A percentile compares a stretch with the other conserved stretches of the same genome.
Evolutionary conservation across 1,140 invertebrate genomes (phyloP).

Genomic region (Microplitis demolitor): DNA sequence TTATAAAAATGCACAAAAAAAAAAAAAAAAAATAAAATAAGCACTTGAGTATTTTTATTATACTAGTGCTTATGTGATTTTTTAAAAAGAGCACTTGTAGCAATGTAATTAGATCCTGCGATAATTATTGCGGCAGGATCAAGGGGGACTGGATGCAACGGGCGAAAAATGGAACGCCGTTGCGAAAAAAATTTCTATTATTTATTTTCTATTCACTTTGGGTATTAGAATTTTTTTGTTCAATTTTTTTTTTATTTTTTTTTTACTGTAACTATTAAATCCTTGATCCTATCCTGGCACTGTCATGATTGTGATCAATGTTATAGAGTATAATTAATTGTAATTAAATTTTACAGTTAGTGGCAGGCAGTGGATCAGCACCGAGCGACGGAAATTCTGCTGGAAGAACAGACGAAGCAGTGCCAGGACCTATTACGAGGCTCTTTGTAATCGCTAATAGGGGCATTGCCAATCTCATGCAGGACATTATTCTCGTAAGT

Average conservation of each 20-base stretch:
- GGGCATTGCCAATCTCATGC: constrained; percentile 81
- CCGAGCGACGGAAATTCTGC: constrained; percentile 65
- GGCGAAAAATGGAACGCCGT: constrained; percentile 26
- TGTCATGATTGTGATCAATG: neutral
- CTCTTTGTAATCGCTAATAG: constrained; percentile 83
- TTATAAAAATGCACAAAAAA: too few relatives aligned
- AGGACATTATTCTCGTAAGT: constrained; percentile 81
- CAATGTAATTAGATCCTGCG: constrained; percentile 10
- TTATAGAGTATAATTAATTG: neutral
- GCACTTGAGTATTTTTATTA: too few relatives aligned
- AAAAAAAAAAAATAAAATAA: too few relatives aligned
- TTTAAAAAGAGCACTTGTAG: neutral
- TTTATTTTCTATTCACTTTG: constrained; percentile 8
- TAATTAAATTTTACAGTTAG: constrained; percentile 65
- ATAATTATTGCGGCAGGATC: constrained; percentile 48
- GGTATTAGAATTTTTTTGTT: neutral
- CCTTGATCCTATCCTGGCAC: constrained; percentile 8
- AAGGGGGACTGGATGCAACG: constrained; percentile 37
- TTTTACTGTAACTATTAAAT: constrained; percentile 1
- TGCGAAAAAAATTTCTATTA: constrained; percentile 25
- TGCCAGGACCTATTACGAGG: constrained; percentile 82
- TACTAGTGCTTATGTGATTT: too few relatives aligned
- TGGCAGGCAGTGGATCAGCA: constrained; percentile 67
- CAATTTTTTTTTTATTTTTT: neutral
- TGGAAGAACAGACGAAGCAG: constrained; percentile 70